A percentile compares a stretch with the other conserved stretches of the same genome.
Conservation (phyloP, 2,888 invertebrate genomes). For the Hydropsyche betteni region DNA sequence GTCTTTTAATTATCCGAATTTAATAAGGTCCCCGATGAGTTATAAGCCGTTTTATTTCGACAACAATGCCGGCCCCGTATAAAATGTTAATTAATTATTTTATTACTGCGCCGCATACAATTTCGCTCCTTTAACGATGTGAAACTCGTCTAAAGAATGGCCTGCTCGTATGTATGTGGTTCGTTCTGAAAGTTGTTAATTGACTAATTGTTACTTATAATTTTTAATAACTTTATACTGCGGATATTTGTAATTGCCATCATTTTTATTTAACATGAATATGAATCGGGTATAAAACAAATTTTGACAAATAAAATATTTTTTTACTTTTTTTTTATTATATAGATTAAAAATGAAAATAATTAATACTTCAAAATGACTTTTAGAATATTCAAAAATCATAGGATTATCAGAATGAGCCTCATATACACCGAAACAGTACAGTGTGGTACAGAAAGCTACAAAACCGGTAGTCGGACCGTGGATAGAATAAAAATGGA, state of each 20-base stretch:
- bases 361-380: no score
- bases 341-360: no score
- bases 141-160: slow-evolving; percentile 21
- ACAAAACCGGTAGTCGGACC: slow-evolving; percentile 33
- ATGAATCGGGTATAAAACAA: no score
- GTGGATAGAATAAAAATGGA: slow-evolving; percentile 35
- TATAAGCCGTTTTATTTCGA: slow-evolving; percentile 23
- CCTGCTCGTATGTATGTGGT: no score
- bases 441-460: not conserved
- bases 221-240: not conserved
- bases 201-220: not conserved
- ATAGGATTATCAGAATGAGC: not conserved
- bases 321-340: no score
- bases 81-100: slow-evolving; percentile 33
- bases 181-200: no score
- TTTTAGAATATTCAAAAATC: no score
- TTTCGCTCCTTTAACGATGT: slow-evolving; percentile 30
- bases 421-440: not conserved
- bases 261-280: no score
- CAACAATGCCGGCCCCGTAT: slow-evolving; percentile 21
- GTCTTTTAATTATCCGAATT: slow-evolving; percentile 22
- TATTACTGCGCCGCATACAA: slow-evolving; percentile 15
- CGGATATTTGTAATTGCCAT: no score
- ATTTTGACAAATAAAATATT: no score
- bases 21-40: slow-evolving; percentile 19